Base-by-base conservation (phyloP, 30 jellyfish, hydroid and myxozoan genomes). In the Hydra vulgaris region DNA sequence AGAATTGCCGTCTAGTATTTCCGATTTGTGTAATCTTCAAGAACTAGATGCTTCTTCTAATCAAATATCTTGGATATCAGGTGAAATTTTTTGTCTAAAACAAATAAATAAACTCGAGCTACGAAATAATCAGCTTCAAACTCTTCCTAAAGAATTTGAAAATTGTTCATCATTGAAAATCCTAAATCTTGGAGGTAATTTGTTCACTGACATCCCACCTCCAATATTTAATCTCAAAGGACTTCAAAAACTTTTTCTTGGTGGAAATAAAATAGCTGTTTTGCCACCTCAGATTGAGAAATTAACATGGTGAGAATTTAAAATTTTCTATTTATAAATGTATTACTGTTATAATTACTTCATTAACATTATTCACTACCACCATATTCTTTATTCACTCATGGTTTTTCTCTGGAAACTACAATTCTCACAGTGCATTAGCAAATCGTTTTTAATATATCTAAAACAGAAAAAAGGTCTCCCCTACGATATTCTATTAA, bases 31-130 rank as follows among this genome's bases (percentile, higher is more conserved):
- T 15, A 84, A 81, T 71, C 61, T 94, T 23, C 88, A 84, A 73
- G 96, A 94, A 82, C 77, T 94, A 55, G 96, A 94, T 56, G 86
- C 88, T 76, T 94, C 99, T 25, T 86, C 97, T 21, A 94, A 94
- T 73, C 69, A 74, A 25, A 87, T 94, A n/a, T 70, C 99, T 17
- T 94, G 99, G 99, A 27, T 94, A 5, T 88, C 96, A 18, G 96
- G 96, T 7, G 99, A 94, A 78, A 54, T 85, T 21, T 83, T 89
- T 21, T 89, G 81, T 15, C 79, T 94, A 26, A 78, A 82, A 1
- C 75, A 77, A 67, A 76, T 94, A 26, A 82, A 77, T 79, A 74
- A 87, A 19, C 71, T 94, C 1, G 79, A 88, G 22, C 96, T 91
- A 17, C 88, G 91, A 81, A 94, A 88, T 75, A 94, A 94, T 53